phyloP scores from a whole-genome alignment of 2,797 vertebrate species.

The Eulemur coronatus region DNA sequence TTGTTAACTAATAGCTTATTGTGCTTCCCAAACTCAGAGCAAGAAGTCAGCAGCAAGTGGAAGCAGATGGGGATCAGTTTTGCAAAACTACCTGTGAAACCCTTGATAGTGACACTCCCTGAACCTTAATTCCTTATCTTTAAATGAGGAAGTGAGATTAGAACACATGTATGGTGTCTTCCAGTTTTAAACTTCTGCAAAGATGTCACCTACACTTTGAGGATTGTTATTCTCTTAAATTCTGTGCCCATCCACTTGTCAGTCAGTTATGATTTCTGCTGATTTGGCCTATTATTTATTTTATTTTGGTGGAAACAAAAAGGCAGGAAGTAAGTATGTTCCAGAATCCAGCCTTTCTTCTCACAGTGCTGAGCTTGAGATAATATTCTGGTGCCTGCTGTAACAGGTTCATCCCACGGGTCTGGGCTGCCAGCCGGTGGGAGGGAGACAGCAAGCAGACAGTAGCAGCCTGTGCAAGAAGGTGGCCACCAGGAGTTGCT shows the following conservation, averaged over 20 bases:
- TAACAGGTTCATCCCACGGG: background rate
- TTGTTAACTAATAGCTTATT: background rate
- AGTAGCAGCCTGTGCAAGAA: background rate
- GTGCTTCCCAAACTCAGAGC: background rate
- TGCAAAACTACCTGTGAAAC: background rate
- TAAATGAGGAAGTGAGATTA: background rate
- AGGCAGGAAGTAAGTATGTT: background rate
- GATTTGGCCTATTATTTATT: background rate
- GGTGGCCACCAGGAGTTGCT: background rate
- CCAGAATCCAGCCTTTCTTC: background rate
- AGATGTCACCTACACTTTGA: background rate
- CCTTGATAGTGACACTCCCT: background rate
- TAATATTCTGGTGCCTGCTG: background rate
- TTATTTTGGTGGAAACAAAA: background rate
- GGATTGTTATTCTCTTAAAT: background rate
- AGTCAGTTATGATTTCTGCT: background rate
- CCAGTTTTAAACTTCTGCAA: background rate
- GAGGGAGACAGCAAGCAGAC: background rate
- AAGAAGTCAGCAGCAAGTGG: background rate
- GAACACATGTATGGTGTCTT: background rate
- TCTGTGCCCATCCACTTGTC: background rate
- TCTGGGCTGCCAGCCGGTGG: fast-evolving
- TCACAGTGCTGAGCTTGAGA: background rate
- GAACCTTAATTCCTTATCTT: background rate
- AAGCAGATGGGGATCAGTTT: background rate